Evolutionary conservation across 2,797 vertebrate species (phyloP).

Genomic region (Paratrypauchen microcephalus): DNA sequence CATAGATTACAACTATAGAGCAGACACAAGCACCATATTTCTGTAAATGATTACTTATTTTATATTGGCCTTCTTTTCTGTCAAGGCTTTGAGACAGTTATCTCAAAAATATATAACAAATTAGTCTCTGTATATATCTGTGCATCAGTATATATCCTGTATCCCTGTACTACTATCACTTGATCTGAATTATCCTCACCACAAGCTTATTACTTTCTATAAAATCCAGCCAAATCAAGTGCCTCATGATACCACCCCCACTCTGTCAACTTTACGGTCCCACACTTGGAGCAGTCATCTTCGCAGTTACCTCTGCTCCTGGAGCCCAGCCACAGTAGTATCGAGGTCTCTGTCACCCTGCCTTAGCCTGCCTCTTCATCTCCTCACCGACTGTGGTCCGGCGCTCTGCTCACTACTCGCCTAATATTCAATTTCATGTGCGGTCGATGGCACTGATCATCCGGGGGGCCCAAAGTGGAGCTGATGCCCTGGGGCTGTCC

Average conservation of each 20-base stretch:
- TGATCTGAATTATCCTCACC: neutral
- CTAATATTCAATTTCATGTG: slow-evolving; percentile 25
- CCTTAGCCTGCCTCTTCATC: slow-evolving; percentile 50
- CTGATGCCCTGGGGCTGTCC: slow-evolving; percentile 40
- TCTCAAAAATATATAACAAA: neutral
- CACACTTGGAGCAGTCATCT: neutral
- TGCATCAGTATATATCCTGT: too few relatives aligned
- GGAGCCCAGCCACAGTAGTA: slow-evolving; percentile 45
- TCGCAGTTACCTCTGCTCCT: slow-evolving; percentile 20
- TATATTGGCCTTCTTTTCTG: too few relatives aligned
- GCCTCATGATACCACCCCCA: too few relatives aligned
- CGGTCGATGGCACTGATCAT: slow-evolving; percentile 18
- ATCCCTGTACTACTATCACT: neutral
- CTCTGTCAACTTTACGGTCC: neutral
- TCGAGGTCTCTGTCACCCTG: slow-evolving; percentile 57
- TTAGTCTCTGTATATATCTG: too few relatives aligned
- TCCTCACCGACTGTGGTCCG: slow-evolving; percentile 33
- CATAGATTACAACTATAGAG: too few relatives aligned
- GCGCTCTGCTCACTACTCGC: slow-evolving; percentile 64
- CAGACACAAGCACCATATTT: too few relatives aligned
- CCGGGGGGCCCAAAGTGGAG: slow-evolving; percentile 6
- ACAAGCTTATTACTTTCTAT: neutral
- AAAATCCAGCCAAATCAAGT: neutral
- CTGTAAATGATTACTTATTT: too few relatives aligned
- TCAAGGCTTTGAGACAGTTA: neutral